These are phyloP conservation scores for Calosoma granatense DNA, from an alignment of 1,140 invertebrate species.

Conservation along the genomic window DNA sequence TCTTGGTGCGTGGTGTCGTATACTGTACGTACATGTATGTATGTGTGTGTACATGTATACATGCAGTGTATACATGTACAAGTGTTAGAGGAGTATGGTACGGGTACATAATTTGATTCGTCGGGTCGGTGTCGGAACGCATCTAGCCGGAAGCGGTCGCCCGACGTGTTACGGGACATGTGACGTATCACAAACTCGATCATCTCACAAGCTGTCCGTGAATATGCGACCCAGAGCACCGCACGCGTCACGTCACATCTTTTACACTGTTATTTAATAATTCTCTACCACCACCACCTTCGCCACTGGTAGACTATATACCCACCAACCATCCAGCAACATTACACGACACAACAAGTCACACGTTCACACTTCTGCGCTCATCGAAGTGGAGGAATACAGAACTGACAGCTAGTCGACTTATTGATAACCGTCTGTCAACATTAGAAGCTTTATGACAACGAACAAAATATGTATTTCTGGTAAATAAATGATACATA, in stretches of 20 bases:
- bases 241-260: background rate
- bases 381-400: background rate
- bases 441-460: too few relatives aligned
- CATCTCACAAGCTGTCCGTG: background rate
- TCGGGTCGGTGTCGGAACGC: background rate
- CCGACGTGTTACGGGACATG: background rate
- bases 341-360: too few relatives aligned
- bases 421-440: too few relatives aligned
- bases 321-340: background rate
- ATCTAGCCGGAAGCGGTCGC: background rate
- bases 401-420: background rate
- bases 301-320: background rate
- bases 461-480: too few relatives aligned
- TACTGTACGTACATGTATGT: background rate
- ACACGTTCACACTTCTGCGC: too few relatives aligned
- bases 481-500: too few relatives aligned
- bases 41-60: slow-evolving; percentile 1
- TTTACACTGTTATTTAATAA: background rate
- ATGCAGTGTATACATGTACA: too few relatives aligned
- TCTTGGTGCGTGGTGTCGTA: too few relatives aligned
- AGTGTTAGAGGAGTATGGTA: background rate
- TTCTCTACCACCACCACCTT: too few relatives aligned
- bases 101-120: background rate
- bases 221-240: background rate
- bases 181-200: background rate